These are phyloP conservation scores for Andrena minutula DNA, from an alignment of 2,888 invertebrate species.

Conservation along the genomic window DNA sequence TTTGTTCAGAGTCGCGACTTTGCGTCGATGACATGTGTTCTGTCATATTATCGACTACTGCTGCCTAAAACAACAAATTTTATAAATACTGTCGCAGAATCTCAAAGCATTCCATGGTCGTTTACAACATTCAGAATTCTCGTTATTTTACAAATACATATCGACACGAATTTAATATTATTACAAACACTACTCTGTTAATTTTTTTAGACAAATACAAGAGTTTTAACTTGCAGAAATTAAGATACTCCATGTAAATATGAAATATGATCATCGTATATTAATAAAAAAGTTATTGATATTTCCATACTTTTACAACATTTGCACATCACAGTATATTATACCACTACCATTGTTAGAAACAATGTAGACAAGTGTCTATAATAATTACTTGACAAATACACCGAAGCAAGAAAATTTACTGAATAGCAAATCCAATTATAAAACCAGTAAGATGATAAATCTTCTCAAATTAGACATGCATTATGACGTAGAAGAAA, in stretches of 20 bases:
- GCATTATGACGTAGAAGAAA: neutral
- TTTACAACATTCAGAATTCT: neutral
- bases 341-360: slow-evolving; percentile 25
- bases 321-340: slow-evolving; percentile 23
- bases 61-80: slow-evolving; percentile 51
- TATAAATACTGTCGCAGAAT: neutral
- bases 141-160: neutral
- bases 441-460: slow-evolving; percentile 13
- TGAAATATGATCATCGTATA: too few relatives aligned
- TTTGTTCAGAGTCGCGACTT: slow-evolving; percentile 79
- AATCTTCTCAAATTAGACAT: neutral
- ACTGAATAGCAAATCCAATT: neutral
- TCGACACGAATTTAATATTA: neutral
- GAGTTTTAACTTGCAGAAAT: neutral
- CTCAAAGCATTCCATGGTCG: neutral
- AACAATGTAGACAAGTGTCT: slow-evolving; percentile 15
- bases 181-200: neutral
- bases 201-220: neutral
- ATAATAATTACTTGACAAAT: neutral
- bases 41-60: slow-evolving; percentile 69
- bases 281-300: neutral
- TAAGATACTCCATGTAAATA: neutral
- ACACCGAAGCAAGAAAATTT: neutral
- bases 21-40: slow-evolving; percentile 59
- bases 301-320: slow-evolving; percentile 4